These are phyloP conservation scores for Erebia ligea DNA, from an alignment of 2,888 invertebrate species.

Conservation along the genomic window DNA sequence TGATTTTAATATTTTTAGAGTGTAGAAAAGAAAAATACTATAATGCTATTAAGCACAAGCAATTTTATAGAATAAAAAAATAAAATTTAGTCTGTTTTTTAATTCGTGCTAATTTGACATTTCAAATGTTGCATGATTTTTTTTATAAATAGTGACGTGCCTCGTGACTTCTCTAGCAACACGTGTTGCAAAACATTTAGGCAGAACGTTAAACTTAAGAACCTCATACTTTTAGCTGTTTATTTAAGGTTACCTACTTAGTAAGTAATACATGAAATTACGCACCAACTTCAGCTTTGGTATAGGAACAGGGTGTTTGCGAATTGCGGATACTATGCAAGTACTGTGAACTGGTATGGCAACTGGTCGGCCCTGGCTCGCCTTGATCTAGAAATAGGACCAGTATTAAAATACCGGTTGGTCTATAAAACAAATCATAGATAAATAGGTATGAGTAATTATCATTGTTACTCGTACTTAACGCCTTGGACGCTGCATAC, in stretches of 20 bases:
- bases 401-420: conserved; percentile 30
- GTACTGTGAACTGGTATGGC: conserved; percentile 18
- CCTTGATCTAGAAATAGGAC: conserved; percentile 54
- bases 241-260: neutral
- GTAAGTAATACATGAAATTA: neutral
- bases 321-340: conserved; percentile 14
- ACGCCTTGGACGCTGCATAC: neutral
- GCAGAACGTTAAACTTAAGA: no score
- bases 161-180: no score
- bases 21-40: no score
- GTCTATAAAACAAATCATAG: conserved; percentile 26
- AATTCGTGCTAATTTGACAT: no score
- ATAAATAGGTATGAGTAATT: conserved; percentile 18
- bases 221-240: no score
- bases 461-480: conserved; percentile 11
- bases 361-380: conserved; percentile 42
- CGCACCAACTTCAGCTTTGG: neutral
- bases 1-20: no score
- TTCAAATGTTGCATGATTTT: no score
- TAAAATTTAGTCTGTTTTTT: no score
- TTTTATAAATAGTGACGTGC: no score
- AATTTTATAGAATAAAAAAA: no score
- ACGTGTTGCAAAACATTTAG: no score
- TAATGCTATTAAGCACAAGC: no score
- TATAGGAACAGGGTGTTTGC: conserved; percentile 5